Percentiles rank a stretch among this genome's conserved stretches.
These are phyloP conservation scores for Hydrolagus colliei DNA, from an alignment of 2,797 vertebrate genomes.

Conservation along the genomic window DNA sequence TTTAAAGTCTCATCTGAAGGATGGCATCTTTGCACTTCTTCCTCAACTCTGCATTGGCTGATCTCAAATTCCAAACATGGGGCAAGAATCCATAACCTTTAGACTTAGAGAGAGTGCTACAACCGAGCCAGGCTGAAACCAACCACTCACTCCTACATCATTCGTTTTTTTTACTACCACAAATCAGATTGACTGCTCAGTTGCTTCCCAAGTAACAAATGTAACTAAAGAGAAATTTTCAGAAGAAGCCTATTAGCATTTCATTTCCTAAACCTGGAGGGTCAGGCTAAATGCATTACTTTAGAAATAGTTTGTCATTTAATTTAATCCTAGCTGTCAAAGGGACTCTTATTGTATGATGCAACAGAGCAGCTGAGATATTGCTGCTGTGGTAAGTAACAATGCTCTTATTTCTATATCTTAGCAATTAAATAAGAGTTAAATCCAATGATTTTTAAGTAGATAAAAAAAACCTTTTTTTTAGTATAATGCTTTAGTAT, in stretches of 20 bases:
- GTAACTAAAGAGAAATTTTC: neutral
- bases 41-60: no score
- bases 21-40: no score
- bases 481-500: no score
- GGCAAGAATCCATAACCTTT: no score
- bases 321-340: neutral
- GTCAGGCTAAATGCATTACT: neutral
- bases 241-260: neutral
- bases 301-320: neutral
- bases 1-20: no score
- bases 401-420: neutral
- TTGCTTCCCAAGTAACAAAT: neutral
- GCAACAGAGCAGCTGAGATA: neutral
- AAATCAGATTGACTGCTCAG: neutral
- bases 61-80: no score
- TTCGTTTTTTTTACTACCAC: neutral
- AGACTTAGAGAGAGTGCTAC: no score
- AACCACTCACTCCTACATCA: no score
- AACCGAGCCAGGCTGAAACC: no score
- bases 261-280: neutral
- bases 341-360: neutral
- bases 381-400: neutral
- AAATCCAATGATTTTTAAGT: neutral
- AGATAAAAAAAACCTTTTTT: no score
- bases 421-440: neutral